Evolutionary conservation across 2,797 vertebrate genomes (phyloP).

Genomic region (Epinephelus awoara): DNA sequence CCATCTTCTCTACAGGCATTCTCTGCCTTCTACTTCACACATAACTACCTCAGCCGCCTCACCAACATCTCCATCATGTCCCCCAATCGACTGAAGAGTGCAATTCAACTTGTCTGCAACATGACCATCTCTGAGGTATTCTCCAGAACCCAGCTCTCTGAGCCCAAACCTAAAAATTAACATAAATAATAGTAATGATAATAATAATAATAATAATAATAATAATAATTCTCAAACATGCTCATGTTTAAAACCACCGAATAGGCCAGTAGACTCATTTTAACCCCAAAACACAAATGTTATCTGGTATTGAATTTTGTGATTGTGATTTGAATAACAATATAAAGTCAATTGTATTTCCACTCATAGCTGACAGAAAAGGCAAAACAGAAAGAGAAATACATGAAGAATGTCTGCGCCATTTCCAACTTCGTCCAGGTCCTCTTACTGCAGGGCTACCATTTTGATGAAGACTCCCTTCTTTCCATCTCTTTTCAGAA

Average conservation of each 20-base stretch:
- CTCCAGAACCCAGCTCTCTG: neutral
- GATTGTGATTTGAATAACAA: neutral
- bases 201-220: too few species aligned
- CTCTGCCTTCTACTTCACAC: slow-evolving; percentile 89
- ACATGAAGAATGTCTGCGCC: slow-evolving; percentile 85
- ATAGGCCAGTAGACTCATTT: neutral
- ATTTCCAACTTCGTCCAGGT: slow-evolving; percentile 83
- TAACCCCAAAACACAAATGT: neutral
- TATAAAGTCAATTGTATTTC: neutral
- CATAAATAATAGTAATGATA: neutral
- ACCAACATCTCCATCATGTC: slow-evolving; percentile 65
- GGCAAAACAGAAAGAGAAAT: slow-evolving; percentile 36
- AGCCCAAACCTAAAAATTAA: neutral
- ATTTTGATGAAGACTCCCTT: slow-evolving; percentile 84
- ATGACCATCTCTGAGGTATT: slow-evolving; percentile 84
- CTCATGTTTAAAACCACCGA: neutral
- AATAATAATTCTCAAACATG: neutral
- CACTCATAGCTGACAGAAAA: slow-evolving; percentile 81
- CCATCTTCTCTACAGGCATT: slow-evolving; percentile 85
- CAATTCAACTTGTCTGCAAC: slow-evolving; percentile 79
- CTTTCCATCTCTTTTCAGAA: slow-evolving; percentile 86
- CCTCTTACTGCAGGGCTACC: slow-evolving; percentile 85
- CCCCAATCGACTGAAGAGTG: slow-evolving; percentile 71
- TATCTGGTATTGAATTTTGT: neutral
- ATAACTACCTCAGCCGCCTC: slow-evolving; percentile 82